Evolutionary conservation across 2,113 vertebrate genomes (phyloP).

Genomic region (Tragelaphus scriptus): DNA sequence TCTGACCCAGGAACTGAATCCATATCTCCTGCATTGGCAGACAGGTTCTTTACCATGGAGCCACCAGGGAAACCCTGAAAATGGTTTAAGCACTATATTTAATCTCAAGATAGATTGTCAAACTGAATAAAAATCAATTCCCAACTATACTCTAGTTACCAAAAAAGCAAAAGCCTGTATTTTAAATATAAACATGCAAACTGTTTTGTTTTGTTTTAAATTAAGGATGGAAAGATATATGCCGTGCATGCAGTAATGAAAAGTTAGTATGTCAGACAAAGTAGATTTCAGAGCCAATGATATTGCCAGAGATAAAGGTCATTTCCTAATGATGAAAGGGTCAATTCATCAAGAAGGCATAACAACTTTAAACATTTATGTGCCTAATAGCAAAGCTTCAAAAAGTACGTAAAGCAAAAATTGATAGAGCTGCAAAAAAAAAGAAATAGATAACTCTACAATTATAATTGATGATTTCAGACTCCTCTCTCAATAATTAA

Average conservation of each 20-base stretch:
- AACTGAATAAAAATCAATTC: not conserved
- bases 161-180: not conserved
- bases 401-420: constrained; percentile 16
- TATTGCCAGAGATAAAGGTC: not conserved
- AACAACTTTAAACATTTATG: not conserved
- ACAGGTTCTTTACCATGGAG: not conserved
- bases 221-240: not conserved
- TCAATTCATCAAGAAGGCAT: not conserved
- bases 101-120: not conserved
- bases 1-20: not conserved
- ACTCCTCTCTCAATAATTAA: not conserved
- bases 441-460: not conserved
- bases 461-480: not conserved
- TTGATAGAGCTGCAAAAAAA: not conserved
- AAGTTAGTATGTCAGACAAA: not conserved
- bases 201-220: not conserved
- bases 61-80: not conserved
- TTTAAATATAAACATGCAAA: constrained; percentile 2
- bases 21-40: not conserved
- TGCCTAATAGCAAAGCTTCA: not conserved
- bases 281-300: not conserved
- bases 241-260: not conserved
- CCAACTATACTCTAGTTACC: not conserved
- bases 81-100: not conserved
- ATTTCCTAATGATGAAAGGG: not conserved